phyloP scores from a whole-genome alignment of 1,140 invertebrate genomes.

The Paraescarpia echinospica region DNA sequence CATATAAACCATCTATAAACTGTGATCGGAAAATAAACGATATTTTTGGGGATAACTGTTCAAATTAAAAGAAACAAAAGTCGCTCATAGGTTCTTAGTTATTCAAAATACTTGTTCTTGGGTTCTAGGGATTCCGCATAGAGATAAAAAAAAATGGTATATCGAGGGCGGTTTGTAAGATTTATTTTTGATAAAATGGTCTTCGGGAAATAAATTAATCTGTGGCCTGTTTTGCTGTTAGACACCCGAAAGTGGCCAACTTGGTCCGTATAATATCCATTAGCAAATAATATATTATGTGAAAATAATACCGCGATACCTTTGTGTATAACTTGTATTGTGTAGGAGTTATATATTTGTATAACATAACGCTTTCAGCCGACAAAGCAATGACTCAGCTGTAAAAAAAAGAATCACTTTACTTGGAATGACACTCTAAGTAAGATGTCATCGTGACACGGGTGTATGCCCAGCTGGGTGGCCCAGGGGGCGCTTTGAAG shows the following conservation, averaged over 20 bases:
- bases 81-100: not conserved
- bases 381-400: too few species aligned
- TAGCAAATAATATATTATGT: not conserved
- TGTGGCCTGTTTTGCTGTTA: not conserved
- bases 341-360: too few species aligned
- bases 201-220: not conserved
- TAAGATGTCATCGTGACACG: too few species aligned
- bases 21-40: not conserved
- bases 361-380: too few species aligned
- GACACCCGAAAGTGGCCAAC: too few species aligned
- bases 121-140: too few species aligned
- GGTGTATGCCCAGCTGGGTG: too few species aligned
- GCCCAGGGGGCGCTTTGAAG: too few species aligned
- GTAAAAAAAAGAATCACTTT: too few species aligned
- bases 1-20: not conserved
- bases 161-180: not conserved
- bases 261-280: not conserved
- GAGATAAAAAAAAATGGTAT: not conserved
- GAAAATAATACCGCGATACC: too few species aligned
- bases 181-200: not conserved
- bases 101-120: not conserved
- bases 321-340: too few species aligned
- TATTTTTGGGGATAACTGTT: not conserved
- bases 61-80: not conserved
- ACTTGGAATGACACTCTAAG: too few species aligned